Percentiles rank a stretch among this genome's conserved stretches.
Conservation (phyloP, 1,140 invertebrate species). For the Conopomorpha cramerella region DNA sequence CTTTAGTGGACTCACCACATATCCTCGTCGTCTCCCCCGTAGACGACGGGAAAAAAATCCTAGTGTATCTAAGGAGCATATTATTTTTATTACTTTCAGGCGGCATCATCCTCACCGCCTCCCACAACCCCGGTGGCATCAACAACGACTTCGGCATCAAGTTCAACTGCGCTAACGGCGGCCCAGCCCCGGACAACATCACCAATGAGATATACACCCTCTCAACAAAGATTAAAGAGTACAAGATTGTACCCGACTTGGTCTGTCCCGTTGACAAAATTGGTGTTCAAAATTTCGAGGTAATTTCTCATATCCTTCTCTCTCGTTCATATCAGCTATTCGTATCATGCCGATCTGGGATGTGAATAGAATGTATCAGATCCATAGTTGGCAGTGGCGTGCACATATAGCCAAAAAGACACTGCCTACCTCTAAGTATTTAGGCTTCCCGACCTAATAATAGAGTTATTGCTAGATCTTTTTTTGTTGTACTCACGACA, state of each 20-base stretch:
- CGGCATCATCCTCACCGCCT: conserved; percentile 97
- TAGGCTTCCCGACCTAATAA: too few species aligned
- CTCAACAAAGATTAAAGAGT: conserved; percentile 78
- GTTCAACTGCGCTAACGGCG: conserved; percentile 96
- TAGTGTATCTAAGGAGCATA: too few species aligned
- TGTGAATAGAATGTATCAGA: too few species aligned
- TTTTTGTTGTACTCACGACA: too few species aligned
- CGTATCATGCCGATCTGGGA: neutral
- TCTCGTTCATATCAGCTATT: neutral
- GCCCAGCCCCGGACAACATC: conserved; percentile 89
- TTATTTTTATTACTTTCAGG: too few species aligned
- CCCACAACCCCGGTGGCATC: conserved; percentile 98
- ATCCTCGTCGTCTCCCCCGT: too few species aligned
- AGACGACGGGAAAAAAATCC: too few species aligned
- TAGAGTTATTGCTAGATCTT: too few species aligned
- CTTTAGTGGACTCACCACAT: too few species aligned
- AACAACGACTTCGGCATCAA: conserved; percentile 99
- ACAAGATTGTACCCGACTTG: conserved; percentile 79
- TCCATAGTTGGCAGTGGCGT: too few species aligned
- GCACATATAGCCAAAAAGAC: too few species aligned
- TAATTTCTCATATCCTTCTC: conserved; percentile 4
- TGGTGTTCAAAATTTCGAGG: conserved; percentile 55
- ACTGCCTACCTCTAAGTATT: too few species aligned
- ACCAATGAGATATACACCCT: conserved; percentile 89
- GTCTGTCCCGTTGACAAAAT: conserved; percentile 77